phyloP scores from a whole-genome alignment of 2,797 vertebrate genomes.

The Phyllotis vaccarum region DNA sequence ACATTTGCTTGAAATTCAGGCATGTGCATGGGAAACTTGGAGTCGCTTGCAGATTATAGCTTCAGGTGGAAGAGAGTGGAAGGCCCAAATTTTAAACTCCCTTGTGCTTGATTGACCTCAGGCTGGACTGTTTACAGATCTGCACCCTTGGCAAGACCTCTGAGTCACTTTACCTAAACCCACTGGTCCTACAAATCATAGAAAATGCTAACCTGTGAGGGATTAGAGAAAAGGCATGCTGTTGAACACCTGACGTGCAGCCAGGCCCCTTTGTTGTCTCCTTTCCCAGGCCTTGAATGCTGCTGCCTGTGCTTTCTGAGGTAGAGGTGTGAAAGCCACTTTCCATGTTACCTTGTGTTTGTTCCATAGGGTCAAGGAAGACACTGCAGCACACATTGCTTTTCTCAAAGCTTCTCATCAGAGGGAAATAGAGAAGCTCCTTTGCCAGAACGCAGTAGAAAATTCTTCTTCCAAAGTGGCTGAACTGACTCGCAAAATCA shows the following conservation, averaged over 20 bases:
- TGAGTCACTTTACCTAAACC: background rate
- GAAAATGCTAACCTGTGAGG: background rate
- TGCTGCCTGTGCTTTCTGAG: background rate
- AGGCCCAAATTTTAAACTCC: background rate
- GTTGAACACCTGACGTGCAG: background rate
- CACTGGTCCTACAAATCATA: background rate
- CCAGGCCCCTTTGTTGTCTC: background rate
- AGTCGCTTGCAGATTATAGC: background rate
- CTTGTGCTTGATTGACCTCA: background rate
- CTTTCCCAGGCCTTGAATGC: background rate
- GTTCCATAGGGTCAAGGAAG: conserved; percentile 89
- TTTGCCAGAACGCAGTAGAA: conserved; percentile 91
- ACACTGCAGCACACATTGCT: conserved; percentile 87
- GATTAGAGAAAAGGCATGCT: background rate
- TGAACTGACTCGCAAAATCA: conserved; percentile 91
- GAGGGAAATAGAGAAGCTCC: conserved; percentile 90
- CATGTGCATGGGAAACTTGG: background rate
- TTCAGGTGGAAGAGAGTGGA: background rate
- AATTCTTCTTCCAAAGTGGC: conserved; percentile 94
- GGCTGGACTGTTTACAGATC: background rate
- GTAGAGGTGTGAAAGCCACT: background rate
- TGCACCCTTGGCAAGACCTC: no score
- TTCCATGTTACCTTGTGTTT: conserved; percentile 29
- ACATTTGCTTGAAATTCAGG: background rate
- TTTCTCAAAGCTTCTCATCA: conserved; percentile 91